These are phyloP conservation scores for Glaucidium brasilianum DNA, from an alignment of 2,113 vertebrate species.

Conservation along the genomic window DNA sequence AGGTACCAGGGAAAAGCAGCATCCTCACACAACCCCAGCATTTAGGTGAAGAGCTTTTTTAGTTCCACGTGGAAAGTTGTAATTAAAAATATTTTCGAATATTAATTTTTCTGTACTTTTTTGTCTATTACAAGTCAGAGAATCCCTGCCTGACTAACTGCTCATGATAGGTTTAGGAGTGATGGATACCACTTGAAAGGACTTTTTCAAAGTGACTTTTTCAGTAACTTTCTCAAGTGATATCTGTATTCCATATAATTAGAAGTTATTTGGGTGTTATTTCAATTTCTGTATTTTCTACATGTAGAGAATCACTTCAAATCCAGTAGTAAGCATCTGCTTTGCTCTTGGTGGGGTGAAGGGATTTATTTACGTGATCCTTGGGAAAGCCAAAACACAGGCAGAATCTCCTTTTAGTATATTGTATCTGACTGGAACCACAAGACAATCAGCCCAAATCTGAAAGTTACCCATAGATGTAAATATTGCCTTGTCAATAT, in stretches of 20 bases:
- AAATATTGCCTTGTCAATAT: not conserved
- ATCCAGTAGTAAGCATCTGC: not conserved
- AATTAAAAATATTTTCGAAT: too few relatives aligned
- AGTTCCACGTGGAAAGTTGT: rapidly evolving
- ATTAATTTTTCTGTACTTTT: not conserved
- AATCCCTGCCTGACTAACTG: not conserved
- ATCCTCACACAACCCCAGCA: not conserved
- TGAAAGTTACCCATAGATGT: not conserved
- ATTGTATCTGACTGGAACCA: not conserved
- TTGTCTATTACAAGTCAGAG: too few relatives aligned
- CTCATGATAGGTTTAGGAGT: not conserved
- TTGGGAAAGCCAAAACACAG: not conserved
- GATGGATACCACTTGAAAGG: not conserved
- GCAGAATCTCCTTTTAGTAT: not conserved
- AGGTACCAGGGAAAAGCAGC: not conserved
- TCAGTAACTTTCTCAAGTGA: not conserved
- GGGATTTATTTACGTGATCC: not conserved
- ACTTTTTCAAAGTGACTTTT: not conserved
- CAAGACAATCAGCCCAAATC: not conserved
- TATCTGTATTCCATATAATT: not conserved
- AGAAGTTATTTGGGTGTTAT: not conserved
- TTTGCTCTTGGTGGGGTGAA: not conserved
- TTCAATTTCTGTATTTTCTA: not conserved
- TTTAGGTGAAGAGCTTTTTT: not conserved
- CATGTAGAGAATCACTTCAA: not conserved